These are phyloP conservation scores for Tenebrosternarchus preto DNA, from an alignment of 2,113 vertebrate species.

Conservation along the genomic window DNA sequence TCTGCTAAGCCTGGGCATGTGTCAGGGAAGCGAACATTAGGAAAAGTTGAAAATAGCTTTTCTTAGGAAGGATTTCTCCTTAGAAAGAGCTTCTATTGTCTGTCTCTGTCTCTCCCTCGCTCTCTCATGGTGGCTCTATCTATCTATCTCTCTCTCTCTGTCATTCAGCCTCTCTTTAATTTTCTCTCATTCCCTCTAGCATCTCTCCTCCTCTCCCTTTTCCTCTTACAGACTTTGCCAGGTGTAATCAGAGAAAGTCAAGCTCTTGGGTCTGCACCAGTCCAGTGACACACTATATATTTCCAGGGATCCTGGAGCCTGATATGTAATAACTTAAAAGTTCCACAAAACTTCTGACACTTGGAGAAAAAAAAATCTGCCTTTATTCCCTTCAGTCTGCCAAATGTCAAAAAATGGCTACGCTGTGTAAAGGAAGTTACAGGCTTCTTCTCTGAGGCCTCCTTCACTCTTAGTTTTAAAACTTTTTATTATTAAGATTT, in stretches of 20 bases:
- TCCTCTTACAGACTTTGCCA: slow-evolving; percentile 21
- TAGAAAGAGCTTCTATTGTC: not conserved
- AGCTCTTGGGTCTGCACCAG: not conserved
- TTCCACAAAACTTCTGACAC: slow-evolving; percentile 13
- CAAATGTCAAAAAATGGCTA: not conserved
- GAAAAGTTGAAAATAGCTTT: slow-evolving; percentile 31
- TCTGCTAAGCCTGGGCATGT: slow-evolving; percentile 11
- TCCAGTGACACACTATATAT: not conserved
- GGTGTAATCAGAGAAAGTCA: slow-evolving; percentile 27
- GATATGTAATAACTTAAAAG: slow-evolving; percentile 10
- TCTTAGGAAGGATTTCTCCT: not conserved
- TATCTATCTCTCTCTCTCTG: not conserved
- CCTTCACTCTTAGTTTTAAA: slow-evolving; percentile 6
- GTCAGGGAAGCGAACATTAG: slow-evolving; percentile 21
- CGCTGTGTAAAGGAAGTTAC: too few relatives aligned
- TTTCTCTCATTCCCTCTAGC: not conserved
- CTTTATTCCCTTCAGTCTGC: not conserved
- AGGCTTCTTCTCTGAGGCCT: not conserved
- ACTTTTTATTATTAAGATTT: slow-evolving; percentile 10
- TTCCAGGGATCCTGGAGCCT: slow-evolving; percentile 8
- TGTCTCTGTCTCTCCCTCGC: not conserved
- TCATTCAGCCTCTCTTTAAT: slow-evolving; percentile 4
- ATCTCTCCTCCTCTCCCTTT: not conserved
- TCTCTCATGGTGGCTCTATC: not conserved
- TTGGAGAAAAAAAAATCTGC: not conserved